These are phyloP conservation scores for Metellina segmentata DNA, from an alignment of 2,888 invertebrate genomes.

Conservation along the genomic window DNA sequence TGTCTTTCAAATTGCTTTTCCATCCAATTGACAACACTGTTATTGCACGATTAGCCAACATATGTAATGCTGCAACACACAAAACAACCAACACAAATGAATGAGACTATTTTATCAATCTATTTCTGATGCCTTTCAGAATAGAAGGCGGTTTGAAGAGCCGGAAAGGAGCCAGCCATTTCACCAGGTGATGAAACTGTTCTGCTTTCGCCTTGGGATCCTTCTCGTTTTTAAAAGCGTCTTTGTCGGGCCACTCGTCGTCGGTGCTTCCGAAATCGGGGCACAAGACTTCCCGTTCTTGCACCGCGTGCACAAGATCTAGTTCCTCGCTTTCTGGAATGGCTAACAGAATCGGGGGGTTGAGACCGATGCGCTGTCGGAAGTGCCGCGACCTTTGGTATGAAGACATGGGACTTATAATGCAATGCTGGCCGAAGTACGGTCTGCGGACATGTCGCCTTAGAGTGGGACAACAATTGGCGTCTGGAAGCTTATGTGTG, in stretches of 20 bases:
- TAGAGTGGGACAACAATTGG: not conserved
- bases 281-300: slow-evolving; percentile 47
- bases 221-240: slow-evolving; percentile 39
- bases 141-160: slow-evolving; percentile 67
- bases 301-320: slow-evolving; percentile 66
- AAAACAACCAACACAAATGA: slow-evolving; percentile 17
- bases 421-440: not conserved
- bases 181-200: slow-evolving; percentile 44
- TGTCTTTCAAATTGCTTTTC: too few relatives aligned
- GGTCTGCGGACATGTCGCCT: not conserved
- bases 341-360: slow-evolving; percentile 50
- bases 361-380: slow-evolving; percentile 38
- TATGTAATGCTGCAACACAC: slow-evolving; percentile 37
- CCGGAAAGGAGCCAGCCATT: slow-evolving; percentile 61
- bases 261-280: slow-evolving; percentile 39
- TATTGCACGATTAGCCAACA: slow-evolving; percentile 60
- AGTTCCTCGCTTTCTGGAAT: slow-evolving; percentile 72
- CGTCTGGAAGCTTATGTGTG: slow-evolving; percentile 50
- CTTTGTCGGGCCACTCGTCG: slow-evolving; percentile 45
- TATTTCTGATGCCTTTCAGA: slow-evolving; percentile 71
- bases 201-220: slow-evolving; percentile 50
- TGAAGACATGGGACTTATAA: not conserved
- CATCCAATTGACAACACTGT: not conserved
- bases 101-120: slow-evolving; percentile 41
- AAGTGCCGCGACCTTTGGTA: not conserved